phyloP scores from a whole-genome alignment of 2,797 vertebrate species.

The Sebastes elongatus region DNA sequence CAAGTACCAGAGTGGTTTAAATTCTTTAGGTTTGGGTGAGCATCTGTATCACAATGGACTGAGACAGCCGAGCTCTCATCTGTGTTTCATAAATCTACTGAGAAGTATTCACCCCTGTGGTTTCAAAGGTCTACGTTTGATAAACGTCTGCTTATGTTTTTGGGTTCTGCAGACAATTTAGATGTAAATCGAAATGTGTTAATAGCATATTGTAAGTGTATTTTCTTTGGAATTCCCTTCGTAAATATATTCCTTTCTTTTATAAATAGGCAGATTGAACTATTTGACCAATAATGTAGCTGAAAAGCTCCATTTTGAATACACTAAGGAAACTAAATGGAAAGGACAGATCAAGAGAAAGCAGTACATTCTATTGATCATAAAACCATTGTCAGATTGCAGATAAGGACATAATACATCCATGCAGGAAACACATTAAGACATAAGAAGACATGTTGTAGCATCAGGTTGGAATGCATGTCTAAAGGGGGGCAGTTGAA shows the following conservation, averaged over 20 bases:
- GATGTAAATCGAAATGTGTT: background rate
- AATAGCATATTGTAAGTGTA: background rate
- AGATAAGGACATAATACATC: background rate
- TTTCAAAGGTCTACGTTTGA: slow-evolving; percentile 1
- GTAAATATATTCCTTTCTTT: background rate
- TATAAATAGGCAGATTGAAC: background rate
- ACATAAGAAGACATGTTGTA: background rate
- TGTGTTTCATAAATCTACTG: slow-evolving; percentile 21
- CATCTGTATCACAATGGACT: slow-evolving; percentile 7
- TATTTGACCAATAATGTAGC: background rate
- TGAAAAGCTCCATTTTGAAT: background rate
- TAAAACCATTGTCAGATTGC: background rate
- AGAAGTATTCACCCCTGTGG: background rate
- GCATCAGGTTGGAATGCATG: slow-evolving; percentile 38
- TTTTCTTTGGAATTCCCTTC: background rate
- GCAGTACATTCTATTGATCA: background rate
- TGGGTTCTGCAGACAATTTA: background rate
- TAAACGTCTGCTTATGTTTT: background rate
- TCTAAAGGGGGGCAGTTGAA: slow-evolving; percentile 18
- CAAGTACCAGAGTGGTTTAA: slow-evolving; percentile 9
- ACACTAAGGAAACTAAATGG: background rate
- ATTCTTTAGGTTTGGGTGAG: background rate
- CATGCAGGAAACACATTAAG: background rate
- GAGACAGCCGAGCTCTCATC: slow-evolving; percentile 7
- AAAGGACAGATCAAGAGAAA: background rate